Evolutionary conservation across 2,797 vertebrate species (phyloP).

Genomic region (Leucoraja ocellata): DNA sequence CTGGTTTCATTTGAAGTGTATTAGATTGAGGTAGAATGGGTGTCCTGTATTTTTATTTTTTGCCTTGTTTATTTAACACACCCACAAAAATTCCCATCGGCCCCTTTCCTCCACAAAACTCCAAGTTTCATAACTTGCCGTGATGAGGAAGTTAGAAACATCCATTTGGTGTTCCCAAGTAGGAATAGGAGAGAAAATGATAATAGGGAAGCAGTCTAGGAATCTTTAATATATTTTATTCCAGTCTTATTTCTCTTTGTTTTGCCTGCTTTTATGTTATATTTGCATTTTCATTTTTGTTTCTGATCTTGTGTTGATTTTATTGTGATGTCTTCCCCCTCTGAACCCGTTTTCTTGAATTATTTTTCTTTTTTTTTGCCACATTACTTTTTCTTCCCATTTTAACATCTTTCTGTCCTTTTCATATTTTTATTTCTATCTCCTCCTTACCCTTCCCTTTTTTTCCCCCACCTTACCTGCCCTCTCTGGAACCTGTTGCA

Average conservation of each 20-base stretch:
- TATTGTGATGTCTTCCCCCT: neutral
- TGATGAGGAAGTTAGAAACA: neutral
- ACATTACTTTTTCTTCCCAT: slow-evolving; percentile 35
- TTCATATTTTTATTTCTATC: slow-evolving; percentile 38
- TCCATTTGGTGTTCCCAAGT: neutral
- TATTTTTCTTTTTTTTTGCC: neutral
- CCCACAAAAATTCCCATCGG: neutral
- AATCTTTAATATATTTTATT: slow-evolving; percentile 29
- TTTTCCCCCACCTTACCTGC: slow-evolving; percentile 19
- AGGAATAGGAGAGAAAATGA: neutral
- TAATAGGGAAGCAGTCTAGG: neutral
- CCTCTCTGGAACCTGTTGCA: slow-evolving; percentile 34
- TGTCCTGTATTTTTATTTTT: neutral
- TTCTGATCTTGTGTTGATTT: slow-evolving; percentile 11
- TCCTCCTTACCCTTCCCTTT: slow-evolving; percentile 35
- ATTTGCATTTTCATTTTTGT: slow-evolving; percentile 21
- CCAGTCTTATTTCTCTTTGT: slow-evolving; percentile 36
- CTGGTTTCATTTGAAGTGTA: neutral
- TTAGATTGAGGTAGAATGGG: neutral
- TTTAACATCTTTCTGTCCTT: slow-evolving; percentile 37
- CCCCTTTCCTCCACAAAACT: neutral
- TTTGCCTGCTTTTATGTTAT: slow-evolving; percentile 14
- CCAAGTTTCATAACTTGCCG: neutral
- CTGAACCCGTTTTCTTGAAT: slow-evolving; percentile 13
- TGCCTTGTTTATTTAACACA: neutral